Evolutionary conservation across 2,888 invertebrate genomes (phyloP), one percentile per base, ranked within the genome.

Genomic region (Brenthis daphne): DNA sequence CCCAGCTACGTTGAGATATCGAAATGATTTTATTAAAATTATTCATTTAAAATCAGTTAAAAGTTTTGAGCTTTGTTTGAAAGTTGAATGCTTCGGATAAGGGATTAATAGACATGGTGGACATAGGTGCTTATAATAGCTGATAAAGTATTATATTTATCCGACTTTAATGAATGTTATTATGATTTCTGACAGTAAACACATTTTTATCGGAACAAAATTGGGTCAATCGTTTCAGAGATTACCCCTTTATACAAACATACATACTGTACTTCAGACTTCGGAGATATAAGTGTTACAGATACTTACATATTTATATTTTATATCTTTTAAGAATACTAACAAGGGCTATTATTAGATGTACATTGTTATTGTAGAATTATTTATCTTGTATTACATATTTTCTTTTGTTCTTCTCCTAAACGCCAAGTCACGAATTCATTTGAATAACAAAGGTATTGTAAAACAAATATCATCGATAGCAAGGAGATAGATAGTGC

Each of bases 1-100:
- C 79, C 79, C 90, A 90, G 90, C 85, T 86, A 85, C 78, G 80
- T 77, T 81, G 79, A 84, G 82, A 86, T 85, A 88, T 85, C 84
- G 68, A 67, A 73, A 69, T 74, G 72, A 73, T 75, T 73, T 75
- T 75, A 76, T 73, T 73, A 57, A 69, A 75, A 69, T 72, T 64
- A 68, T 73, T 72, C 65, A 61, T 67, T 71, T 63, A 61, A 67
- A 65, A 64, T 64, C 55, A 50, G 53, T 66, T 57, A 20, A 58
- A 33, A 37, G 66, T 51, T 64, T 54, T 68, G 47, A n/a, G 8
- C 11, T 43, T 43, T 43, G 8, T 6, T 37, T 43, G 3, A 43
- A 43, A 43, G 37, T 11, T 43, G 8, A 11, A 11, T 43, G 37
- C 6, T 37, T 8, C 37, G 8, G 8, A 37, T 37, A 37, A 8